Percentiles rank a stretch among this genome's conserved stretches.
Evolutionary conservation across 1,140 invertebrate species (phyloP).

Genomic region (Trinorchestia longiramus): DNA sequence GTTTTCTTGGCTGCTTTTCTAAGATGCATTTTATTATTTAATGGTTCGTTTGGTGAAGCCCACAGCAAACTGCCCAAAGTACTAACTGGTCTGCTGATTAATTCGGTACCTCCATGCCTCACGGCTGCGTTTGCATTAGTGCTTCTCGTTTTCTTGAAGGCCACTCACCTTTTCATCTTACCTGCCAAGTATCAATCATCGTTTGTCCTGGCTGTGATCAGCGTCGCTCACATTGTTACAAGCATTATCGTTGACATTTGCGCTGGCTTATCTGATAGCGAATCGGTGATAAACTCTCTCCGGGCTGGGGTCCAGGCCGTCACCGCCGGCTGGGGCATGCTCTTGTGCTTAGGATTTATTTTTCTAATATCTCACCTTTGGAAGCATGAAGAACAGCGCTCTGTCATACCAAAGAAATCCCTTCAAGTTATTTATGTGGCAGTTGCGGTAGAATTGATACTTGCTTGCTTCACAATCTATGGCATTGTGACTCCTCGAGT

Average conservation of each 20-base stretch:
- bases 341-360: constrained; percentile 16
- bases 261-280: constrained; percentile 58
- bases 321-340: constrained; percentile 58
- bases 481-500: constrained; percentile 21
- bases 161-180: constrained; percentile 71
- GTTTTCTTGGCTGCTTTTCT: constrained; percentile 82
- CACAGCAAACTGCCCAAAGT: constrained; percentile 72
- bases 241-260: constrained; percentile 61
- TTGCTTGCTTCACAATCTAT: constrained; percentile 43
- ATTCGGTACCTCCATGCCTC: constrained; percentile 75
- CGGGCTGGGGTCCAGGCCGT: constrained; percentile 58
- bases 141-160: constrained; percentile 84
- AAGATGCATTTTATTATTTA: constrained; percentile 82
- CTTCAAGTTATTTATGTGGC: constrained; percentile 37
- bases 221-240: constrained; percentile 60
- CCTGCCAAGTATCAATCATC: constrained; percentile 60
- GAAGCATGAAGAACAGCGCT: constrained; percentile 26
- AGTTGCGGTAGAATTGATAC: not conserved
- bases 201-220: constrained; percentile 61
- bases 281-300: constrained; percentile 56
- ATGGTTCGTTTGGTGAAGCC: constrained; percentile 81
- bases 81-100: constrained; percentile 72
- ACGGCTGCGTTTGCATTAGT: constrained; percentile 87
- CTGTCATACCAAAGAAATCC: constrained; percentile 34
- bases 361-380: constrained; percentile 30